Conservation (phyloP, 64 coral and sea anemone species). For the Montipora foliosa region DNA sequence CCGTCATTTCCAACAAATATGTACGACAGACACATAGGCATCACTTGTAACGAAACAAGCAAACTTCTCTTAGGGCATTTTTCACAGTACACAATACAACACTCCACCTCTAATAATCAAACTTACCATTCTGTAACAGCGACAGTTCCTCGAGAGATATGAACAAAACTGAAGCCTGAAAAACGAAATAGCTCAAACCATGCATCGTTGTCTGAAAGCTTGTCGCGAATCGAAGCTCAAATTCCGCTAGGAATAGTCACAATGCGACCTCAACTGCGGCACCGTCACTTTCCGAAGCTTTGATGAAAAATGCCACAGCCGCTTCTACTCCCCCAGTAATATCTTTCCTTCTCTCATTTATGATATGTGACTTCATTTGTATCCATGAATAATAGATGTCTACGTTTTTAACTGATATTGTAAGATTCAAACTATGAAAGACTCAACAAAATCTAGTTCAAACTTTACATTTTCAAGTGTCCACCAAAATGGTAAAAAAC, state of each 20-base stretch:
- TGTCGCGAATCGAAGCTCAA: background rate
- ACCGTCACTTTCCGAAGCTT: background rate
- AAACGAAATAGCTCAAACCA: background rate
- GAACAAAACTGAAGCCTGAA: conserved; percentile 17
- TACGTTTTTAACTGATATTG: background rate
- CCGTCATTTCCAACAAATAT: no score
- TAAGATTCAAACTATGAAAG: background rate
- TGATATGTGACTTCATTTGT: background rate
- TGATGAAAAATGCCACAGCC: background rate
- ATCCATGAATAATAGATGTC: conserved; percentile 36
- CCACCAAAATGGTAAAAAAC: no score
- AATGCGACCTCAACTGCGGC: background rate
- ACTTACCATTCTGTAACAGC: conserved; percentile 29
- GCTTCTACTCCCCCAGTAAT: conserved; percentile 10
- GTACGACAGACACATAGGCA: no score
- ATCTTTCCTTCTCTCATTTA: background rate
- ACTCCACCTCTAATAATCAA: background rate
- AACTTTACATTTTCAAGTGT: background rate
- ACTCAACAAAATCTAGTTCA: background rate
- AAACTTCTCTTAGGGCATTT: no score
- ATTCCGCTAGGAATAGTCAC: background rate
- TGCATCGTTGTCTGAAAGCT: background rate
- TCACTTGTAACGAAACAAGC: no score
- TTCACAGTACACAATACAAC: no score
- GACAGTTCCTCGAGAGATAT: background rate